phyloP scores from a whole-genome alignment of 2,113 vertebrate species.

The Protobothrops flavoviridis region DNA sequence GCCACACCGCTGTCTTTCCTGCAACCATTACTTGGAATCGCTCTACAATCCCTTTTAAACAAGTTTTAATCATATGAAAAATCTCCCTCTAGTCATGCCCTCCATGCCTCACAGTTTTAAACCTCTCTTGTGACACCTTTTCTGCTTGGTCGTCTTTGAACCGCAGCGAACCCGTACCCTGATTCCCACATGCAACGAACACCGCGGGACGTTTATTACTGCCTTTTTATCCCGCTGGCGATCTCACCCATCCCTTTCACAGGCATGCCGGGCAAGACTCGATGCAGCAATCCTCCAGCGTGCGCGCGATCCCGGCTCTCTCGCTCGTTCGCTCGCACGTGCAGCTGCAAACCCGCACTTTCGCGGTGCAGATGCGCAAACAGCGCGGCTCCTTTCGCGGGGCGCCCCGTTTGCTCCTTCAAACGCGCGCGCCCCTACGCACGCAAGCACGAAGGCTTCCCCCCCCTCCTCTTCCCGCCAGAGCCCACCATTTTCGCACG shows the following conservation, averaged over 20 bases:
- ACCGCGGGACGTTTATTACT: background rate
- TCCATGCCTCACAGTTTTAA: background rate
- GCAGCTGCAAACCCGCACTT: background rate
- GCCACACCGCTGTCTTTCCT: background rate
- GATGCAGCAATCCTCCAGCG: background rate
- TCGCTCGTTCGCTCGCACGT: background rate
- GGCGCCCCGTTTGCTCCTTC: background rate
- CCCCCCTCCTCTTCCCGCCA: background rate
- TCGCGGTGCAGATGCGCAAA: background rate
- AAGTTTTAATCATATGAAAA: background rate
- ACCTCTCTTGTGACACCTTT: background rate
- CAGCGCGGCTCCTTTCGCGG: background rate
- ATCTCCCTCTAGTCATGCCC: background rate
- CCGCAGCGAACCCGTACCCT: accelerated
- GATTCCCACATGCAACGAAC: background rate
- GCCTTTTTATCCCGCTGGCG: background rate
- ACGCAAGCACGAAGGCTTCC: background rate
- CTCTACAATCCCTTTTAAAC: background rate
- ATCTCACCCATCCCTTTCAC: background rate
- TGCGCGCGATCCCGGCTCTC: background rate
- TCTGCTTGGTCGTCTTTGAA: background rate
- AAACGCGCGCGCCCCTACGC: background rate
- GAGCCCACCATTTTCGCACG: background rate
- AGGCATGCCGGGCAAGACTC: background rate
- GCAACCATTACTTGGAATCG: background rate